These are phyloP conservation scores for Ganaspis brasiliensis DNA, from an alignment of 2,888 invertebrate genomes.

Conservation along the genomic window DNA sequence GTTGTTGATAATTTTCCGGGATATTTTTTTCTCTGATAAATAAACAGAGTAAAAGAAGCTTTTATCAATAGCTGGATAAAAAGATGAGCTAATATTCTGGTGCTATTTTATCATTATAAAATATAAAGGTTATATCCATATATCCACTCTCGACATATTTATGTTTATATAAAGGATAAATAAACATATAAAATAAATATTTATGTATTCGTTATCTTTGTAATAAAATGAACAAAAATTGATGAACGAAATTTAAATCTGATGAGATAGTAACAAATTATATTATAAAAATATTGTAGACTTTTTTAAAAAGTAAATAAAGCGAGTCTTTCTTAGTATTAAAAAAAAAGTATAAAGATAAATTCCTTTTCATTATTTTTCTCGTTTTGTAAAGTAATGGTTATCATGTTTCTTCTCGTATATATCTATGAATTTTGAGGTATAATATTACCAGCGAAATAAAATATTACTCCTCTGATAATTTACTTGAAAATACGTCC, in stretches of 20 bases:
- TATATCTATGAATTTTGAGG: not conserved
- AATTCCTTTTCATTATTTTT: not conserved
- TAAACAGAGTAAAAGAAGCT: not conserved
- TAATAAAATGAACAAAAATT: too few species aligned
- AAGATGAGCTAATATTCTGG: not conserved
- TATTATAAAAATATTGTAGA: too few species aligned
- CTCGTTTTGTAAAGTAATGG: not conserved
- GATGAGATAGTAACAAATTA: too few species aligned
- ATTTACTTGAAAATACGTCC: constrained; percentile 3
- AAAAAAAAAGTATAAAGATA: not conserved
- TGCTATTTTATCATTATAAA: not conserved
- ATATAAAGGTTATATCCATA: too few species aligned
- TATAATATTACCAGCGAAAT: not conserved
- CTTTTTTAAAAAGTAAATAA: too few species aligned
- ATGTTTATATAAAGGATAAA: too few species aligned
- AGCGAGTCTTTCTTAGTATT: not conserved
- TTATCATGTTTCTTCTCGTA: not conserved
- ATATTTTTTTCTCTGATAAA: not conserved
- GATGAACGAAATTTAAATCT: too few species aligned
- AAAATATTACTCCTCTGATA: constrained; percentile 4
- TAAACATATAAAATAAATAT: too few species aligned
- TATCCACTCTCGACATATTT: too few species aligned
- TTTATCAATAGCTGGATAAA: constrained; percentile 9
- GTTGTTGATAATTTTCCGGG: not conserved
- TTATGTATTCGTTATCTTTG: too few species aligned